Evolutionary conservation across 92 coral and sea anemone genomes (phyloP).

Genomic region (Palythoa grandis): DNA sequence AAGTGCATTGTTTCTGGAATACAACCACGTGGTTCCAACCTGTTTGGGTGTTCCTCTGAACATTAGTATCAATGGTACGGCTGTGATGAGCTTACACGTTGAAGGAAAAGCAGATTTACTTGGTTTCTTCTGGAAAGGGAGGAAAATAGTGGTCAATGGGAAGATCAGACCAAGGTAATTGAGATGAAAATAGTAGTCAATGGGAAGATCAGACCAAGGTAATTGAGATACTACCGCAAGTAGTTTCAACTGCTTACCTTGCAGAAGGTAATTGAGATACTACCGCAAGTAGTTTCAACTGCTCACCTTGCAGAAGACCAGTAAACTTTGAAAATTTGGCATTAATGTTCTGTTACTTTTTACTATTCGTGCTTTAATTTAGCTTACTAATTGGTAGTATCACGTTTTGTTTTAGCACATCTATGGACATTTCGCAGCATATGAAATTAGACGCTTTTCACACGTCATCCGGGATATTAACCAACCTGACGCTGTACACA

Average conservation of each 20-base stretch:
- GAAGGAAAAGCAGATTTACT: constrained; percentile 66
- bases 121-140: constrained; percentile 56
- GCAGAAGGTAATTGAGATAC: too few species aligned
- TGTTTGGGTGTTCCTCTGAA: constrained; percentile 73
- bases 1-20: constrained; percentile 61
- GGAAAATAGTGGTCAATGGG: constrained; percentile 51
- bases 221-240: background rate
- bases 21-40: constrained; percentile 60
- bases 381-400: background rate
- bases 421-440: constrained; percentile 55
- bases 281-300: too few species aligned
- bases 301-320: too few species aligned
- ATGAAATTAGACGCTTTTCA: constrained; percentile 66
- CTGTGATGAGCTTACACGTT: constrained; percentile 59
- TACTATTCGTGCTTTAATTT: background rate
- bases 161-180: constrained; percentile 68
- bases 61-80: constrained; percentile 64
- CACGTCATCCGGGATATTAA: constrained; percentile 59
- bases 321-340: too few species aligned
- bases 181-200: constrained; percentile 48
- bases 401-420: constrained; percentile 34
- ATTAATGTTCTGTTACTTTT: background rate
- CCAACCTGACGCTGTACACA: constrained; percentile 60
- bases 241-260: too few species aligned
- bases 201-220: constrained; percentile 71